Evolutionary conservation across 2,797 vertebrate species (phyloP).

Genomic region (Muscicapa comitata): DNA sequence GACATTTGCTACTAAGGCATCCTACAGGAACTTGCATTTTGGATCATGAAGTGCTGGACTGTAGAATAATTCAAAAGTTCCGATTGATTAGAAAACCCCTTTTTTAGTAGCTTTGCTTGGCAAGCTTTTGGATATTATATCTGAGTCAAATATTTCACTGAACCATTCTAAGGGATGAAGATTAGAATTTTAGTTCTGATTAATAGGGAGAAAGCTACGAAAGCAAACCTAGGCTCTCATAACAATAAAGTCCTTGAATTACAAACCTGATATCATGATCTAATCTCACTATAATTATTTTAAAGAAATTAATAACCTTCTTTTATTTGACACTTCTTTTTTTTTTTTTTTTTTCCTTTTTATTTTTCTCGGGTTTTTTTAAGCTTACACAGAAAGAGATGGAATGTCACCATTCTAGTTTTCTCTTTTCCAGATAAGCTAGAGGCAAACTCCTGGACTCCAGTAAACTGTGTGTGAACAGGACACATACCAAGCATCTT

Average conservation of each 20-base stretch:
- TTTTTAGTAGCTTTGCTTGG: background rate
- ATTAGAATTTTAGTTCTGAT: background rate
- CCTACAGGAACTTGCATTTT: background rate
- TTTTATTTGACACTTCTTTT: background rate
- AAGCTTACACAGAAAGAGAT: background rate
- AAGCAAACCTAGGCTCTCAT: background rate
- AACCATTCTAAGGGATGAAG: background rate
- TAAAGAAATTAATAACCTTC: background rate
- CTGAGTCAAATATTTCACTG: background rate
- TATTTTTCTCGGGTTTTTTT: fast-evolving
- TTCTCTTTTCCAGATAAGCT: background rate
- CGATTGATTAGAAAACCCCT: background rate
- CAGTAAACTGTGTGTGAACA: background rate
- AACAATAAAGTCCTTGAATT: background rate
- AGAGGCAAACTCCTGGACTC: background rate
- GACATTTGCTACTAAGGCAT: background rate
- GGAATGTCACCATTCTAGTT: background rate
- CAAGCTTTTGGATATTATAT: background rate
- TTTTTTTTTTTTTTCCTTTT: too few species aligned
- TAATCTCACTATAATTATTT: background rate
- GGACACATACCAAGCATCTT: background rate
- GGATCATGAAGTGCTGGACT: background rate
- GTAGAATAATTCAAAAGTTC: background rate
- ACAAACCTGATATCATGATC: background rate
- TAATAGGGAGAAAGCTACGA: background rate